These are phyloP conservation scores for Gryllus bimaculatus DNA, from an alignment of 1,140 invertebrate genomes.

Conservation along the genomic window DNA sequence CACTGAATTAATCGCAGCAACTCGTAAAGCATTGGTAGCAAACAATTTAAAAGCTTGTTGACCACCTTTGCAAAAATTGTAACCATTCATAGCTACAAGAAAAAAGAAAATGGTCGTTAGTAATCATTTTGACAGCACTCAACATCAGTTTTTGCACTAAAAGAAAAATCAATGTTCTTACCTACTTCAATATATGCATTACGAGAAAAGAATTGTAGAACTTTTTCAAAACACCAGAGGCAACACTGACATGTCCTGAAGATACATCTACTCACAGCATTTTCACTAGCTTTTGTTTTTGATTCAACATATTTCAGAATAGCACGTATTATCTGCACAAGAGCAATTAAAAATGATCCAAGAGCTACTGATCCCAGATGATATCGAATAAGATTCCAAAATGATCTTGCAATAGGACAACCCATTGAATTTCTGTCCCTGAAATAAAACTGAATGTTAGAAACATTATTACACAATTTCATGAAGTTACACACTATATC, in stretches of 20 bases:
- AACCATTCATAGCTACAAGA: slow-evolving; percentile 58
- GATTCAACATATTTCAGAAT: slow-evolving; percentile 39
- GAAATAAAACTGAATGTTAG: slow-evolving; percentile 20
- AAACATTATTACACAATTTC: background rate
- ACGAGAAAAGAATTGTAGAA: slow-evolving; percentile 58
- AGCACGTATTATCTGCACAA: slow-evolving; percentile 54
- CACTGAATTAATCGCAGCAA: slow-evolving; percentile 66
- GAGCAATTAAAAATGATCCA: slow-evolving; percentile 62
- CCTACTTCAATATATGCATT: slow-evolving; percentile 75
- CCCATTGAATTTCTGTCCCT: slow-evolving; percentile 55
- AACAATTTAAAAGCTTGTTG: slow-evolving; percentile 50
- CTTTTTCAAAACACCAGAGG: slow-evolving; percentile 61
- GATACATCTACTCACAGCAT: slow-evolving; percentile 32
- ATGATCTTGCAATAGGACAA: slow-evolving; percentile 46
- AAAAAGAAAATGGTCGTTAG: background rate
- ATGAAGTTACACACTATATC: too few relatives aligned
- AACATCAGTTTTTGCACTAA: too few relatives aligned
- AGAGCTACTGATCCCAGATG: slow-evolving; percentile 70
- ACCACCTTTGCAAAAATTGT: slow-evolving; percentile 55
- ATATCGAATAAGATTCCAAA: slow-evolving; percentile 49
- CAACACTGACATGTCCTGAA: slow-evolving; percentile 62
- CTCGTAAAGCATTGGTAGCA: slow-evolving; percentile 52
- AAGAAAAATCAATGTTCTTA: slow-evolving; percentile 27
- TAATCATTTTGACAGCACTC: too few relatives aligned
- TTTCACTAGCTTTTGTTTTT: slow-evolving; percentile 36